Base-by-base conservation (phyloP, 2,888 invertebrate species). In the Tyria jacobaeae region DNA sequence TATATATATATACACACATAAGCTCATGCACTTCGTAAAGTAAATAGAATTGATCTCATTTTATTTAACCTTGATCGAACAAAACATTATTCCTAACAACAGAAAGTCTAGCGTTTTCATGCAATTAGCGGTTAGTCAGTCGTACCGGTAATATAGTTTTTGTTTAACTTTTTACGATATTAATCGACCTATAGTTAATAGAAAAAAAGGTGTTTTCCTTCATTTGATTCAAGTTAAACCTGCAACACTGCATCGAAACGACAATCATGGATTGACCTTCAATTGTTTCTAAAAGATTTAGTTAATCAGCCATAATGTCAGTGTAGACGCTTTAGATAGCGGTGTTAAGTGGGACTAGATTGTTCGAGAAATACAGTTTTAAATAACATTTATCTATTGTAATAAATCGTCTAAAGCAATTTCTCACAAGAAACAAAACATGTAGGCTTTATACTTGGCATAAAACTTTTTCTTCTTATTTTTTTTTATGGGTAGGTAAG, bases 121-220 rank as follows among this genome's bases (percentile, higher is more conserved):
- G 82, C 82, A 83, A 88, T 89, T 87, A 87, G 85, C 72, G 82
- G 78, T 84, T 84, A 84, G 83, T 80, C 84, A 86, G 75, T 84
- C 81, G 85, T 70, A 81, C 78, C 69, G 75, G 73, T 82, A 82
- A 81, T 80, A 73, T 68, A 63, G 75, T 90, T 90, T 89, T 92
- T 91, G 80, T 84, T 63, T 74, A 57, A 80, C 73, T 91, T 91
- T 83, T 91, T 92, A 84, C 82, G 68, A 75, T 80, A 76, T 71
- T 77, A 81, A 78, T 68, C 81, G 87, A 89, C 90, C 89, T 91
- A 87, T 88, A 82, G 79, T 73, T 76, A 81, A 74, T 75, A 78
- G 80, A 83, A 84, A 88, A n/a, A 84, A 84, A 78, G 64, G 15
- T 74, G 76, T 84, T 87, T 89, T 89, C 86, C 85, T 87, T 82